phyloP scores from a whole-genome alignment of 2,888 invertebrate genomes.

The Neuroscelio doddi region DNA sequence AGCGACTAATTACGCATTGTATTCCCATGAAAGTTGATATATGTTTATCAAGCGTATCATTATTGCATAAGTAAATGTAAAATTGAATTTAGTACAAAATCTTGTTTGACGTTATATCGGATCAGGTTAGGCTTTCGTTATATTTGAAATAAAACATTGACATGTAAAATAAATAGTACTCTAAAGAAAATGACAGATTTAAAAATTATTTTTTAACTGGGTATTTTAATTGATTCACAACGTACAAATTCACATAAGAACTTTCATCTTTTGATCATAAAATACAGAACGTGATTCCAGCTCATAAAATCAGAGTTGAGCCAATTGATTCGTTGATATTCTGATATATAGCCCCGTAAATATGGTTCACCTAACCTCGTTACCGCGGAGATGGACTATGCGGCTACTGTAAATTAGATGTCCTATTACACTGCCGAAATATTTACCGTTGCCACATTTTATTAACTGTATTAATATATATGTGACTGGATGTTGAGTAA shows the following conservation, averaged over 20 bases:
- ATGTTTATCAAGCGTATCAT: no score
- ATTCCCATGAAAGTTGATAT: no score
- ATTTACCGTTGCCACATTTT: slow-evolving; percentile 26
- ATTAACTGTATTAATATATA: slow-evolving; percentile 32
- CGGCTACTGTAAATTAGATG: slow-evolving; percentile 49
- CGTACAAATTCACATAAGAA: neutral
- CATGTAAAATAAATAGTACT: no score
- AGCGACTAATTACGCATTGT: no score
- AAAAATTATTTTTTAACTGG: no score
- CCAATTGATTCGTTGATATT: slow-evolving; percentile 47
- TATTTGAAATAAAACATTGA: no score
- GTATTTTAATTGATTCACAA: neutral
- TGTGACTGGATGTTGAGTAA: slow-evolving; percentile 9
- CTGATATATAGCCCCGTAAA: slow-evolving; percentile 53
- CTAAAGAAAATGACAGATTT: no score
- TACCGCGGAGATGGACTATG: slow-evolving; percentile 41
- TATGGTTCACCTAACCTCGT: slow-evolving; percentile 50
- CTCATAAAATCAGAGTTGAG: slow-evolving; percentile 49
- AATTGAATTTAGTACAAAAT: neutral
- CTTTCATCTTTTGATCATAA: neutral
- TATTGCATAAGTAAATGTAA: neutral
- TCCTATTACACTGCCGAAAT: slow-evolving; percentile 22
- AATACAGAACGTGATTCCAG: neutral
- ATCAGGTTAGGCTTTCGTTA: no score
- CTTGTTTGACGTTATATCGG: no score